Conservation (phyloP, 2,113 vertebrate genomes). For the Pseudopipra pipra region DNA sequence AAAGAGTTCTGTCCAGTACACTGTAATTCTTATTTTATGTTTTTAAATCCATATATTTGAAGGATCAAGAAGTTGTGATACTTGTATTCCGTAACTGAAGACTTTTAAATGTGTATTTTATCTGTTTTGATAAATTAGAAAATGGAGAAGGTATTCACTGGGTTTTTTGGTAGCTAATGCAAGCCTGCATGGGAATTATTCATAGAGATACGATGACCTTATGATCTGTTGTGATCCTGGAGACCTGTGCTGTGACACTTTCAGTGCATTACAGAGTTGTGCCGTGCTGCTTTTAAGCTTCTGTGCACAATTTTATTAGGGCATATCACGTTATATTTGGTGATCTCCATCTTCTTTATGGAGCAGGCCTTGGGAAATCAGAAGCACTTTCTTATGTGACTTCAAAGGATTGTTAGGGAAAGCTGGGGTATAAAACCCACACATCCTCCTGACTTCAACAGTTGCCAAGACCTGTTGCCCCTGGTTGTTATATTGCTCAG, state of each 20-base stretch:
- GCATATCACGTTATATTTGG: accelerated
- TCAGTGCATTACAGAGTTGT: not conserved
- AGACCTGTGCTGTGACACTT: not conserved
- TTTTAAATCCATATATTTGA: not conserved
- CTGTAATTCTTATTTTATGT: not conserved
- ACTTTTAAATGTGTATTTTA: not conserved
- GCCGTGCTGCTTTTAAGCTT: not conserved
- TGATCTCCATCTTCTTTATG: not conserved
- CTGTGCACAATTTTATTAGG: not conserved
- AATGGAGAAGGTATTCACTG: not conserved
- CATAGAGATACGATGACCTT: not conserved
- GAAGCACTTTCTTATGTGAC: not conserved
- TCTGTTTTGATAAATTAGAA: not conserved
- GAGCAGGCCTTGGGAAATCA: not conserved
- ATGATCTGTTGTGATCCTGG: not conserved
- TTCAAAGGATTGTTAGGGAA: not conserved
- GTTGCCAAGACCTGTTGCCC: constrained; percentile 28
- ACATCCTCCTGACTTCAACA: not conserved
- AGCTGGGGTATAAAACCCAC: not conserved
- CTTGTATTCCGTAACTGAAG: not conserved
- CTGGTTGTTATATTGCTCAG: not conserved
- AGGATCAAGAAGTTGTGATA: not conserved
- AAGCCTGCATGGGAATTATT: not conserved
- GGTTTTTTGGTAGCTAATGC: not conserved
- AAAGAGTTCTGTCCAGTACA: not conserved